Percentiles rank a stretch among this genome's conserved stretches.
Conservation (phyloP, 2,797 vertebrate genomes). For the Carcharodon carcharias region DNA sequence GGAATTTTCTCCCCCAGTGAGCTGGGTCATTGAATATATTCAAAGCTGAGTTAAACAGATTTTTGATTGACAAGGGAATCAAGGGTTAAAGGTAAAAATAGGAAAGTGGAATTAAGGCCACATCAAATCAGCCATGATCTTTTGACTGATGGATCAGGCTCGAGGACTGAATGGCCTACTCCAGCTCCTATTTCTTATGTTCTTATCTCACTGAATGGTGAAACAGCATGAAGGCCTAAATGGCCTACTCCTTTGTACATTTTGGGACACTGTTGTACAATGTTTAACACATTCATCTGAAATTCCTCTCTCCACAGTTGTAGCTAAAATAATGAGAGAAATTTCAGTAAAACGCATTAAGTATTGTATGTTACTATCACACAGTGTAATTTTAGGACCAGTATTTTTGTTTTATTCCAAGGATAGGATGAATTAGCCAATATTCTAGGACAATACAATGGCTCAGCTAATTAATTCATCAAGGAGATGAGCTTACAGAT, state of each 20-base stretch:
- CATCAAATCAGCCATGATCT: too few species aligned
- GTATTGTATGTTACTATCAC: background rate
- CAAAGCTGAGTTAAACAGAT: too few species aligned
- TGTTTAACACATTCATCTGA: background rate
- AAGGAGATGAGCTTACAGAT: background rate
- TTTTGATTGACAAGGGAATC: too few species aligned
- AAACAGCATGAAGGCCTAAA: background rate
- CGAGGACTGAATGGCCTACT: too few species aligned
- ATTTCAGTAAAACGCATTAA: background rate
- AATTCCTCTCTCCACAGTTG: background rate
- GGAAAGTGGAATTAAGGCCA: too few species aligned
- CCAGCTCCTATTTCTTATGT: too few species aligned
- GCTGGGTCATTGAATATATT: too few species aligned
- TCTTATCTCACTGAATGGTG: background rate
- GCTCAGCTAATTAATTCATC: background rate
- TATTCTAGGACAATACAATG: background rate
- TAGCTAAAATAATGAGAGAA: background rate
- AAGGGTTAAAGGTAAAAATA: too few species aligned
- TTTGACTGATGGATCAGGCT: too few species aligned
- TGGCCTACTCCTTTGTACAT: background rate
- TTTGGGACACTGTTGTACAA: background rate
- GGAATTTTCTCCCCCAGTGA: too few species aligned
- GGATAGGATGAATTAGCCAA: background rate
- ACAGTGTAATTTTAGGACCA: background rate
- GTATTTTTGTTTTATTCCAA: background rate